Conservation (phyloP, 2,888 invertebrate genomes). For the Digitonthophagus gazella region DNA sequence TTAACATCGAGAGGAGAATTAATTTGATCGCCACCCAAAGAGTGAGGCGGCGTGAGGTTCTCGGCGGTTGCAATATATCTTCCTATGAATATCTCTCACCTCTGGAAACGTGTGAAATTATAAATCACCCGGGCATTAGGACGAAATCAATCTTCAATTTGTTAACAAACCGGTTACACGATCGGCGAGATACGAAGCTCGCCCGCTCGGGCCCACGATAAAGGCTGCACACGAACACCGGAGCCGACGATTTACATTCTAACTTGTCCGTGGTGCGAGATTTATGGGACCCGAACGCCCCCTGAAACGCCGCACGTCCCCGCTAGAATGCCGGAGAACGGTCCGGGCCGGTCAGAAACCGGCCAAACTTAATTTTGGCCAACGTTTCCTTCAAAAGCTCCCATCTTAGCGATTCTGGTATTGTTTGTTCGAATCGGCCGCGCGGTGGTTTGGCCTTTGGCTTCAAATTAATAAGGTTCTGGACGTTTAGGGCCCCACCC, state of each 20-base stretch:
- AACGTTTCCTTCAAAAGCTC: background rate
- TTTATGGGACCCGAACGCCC: conserved; percentile 31
- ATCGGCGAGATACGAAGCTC: conserved; percentile 18
- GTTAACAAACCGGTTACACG: conserved; percentile 38
- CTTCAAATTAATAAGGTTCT: conserved; percentile 33
- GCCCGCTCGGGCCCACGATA: conserved; percentile 27
- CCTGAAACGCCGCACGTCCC: conserved; percentile 29
- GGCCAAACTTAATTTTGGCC: background rate
- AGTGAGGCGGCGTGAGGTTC: background rate
- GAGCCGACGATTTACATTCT: conserved; percentile 26
- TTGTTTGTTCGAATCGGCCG: conserved; percentile 5
- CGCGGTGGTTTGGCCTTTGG: conserved; percentile 26
- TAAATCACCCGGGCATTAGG: conserved; percentile 35
- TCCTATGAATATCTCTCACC: background rate
- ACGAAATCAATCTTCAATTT: conserved; percentile 38
- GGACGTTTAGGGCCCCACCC: conserved; percentile 25
- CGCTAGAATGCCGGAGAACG: background rate
- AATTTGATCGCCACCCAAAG: background rate
- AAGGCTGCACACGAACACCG: conserved; percentile 22
- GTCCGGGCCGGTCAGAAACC: background rate
- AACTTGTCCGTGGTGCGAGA: conserved; percentile 28
- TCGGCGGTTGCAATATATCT: background rate
- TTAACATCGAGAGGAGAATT: background rate
- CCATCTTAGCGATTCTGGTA: background rate
- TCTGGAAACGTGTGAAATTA: conserved; percentile 31